Evolutionary conservation across 2,113 vertebrate genomes (phyloP), one percentile per base, ranked within the genome.

Genomic region (Nothobranchius furzeri): DNA sequence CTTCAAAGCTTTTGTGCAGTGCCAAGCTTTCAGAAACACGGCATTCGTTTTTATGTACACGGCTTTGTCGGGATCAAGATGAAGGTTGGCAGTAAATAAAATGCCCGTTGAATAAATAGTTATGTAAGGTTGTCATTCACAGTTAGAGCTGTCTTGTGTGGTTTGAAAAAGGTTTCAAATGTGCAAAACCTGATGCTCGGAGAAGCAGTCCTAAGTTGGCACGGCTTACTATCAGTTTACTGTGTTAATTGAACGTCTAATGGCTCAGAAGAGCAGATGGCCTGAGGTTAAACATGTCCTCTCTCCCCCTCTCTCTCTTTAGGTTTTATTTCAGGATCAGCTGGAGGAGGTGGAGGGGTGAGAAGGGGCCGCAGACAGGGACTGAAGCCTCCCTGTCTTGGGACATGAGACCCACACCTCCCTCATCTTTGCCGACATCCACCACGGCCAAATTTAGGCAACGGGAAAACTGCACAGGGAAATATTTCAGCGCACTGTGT

Each of bases 401-500:
- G 75, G 63, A 61, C 81, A 76, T 47, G 60, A 61, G 75, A 84
- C 72, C 79, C 66, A 45, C 79, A 65, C 77, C 86, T 83, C 79
- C 78, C 79, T 85, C 82, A 81, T 85, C 75, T 84, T 75, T 61
- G 76, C 84, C 68, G 84, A 88, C 81, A 75, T 85, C 72, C 80
- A 83, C 81, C 74, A 25, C 49, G 37, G 73, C 87, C 87, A 86
- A 75, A 87, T 83, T 84, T 88, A 89, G 86, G 78, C 78, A 71
- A 79, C 76, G 78, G 78, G 86, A 73, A 87, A 88, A 86, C 85
- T 83, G 87, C 70, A 73, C 72, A 72, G 65, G 60, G 56, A 85
- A 88, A 88, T 90, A 90, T 91, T 90, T 91, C 75, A 76, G 88
- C 86, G 88, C 88, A 81, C 86, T 84, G 68, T 86, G 81, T 86